phyloP scores from a whole-genome alignment of 2,888 invertebrate genomes.

The Chymomyza caudatula region DNA sequence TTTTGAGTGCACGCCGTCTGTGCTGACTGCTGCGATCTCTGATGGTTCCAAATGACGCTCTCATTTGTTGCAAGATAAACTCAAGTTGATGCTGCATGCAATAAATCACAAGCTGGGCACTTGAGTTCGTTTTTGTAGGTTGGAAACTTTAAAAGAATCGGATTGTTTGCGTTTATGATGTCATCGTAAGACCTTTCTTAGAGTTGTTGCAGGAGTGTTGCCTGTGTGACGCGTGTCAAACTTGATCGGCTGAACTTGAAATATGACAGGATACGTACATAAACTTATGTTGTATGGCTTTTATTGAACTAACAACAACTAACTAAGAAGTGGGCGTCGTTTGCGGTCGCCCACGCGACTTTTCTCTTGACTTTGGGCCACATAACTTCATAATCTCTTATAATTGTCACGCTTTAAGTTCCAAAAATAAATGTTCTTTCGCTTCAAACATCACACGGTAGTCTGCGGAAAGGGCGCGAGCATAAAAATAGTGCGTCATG shows the following conservation, averaged over 20 bases:
- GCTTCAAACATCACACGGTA: constrained; percentile 35
- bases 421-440: constrained; percentile 50
- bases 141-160: not conserved
- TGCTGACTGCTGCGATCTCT: constrained; percentile 9
- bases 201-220: not conserved
- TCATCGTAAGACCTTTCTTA: constrained; percentile 42
- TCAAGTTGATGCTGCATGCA: constrained; percentile 19
- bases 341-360: constrained; percentile 65
- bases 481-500: constrained; percentile 56
- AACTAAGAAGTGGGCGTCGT: constrained; percentile 21
- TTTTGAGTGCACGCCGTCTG: constrained; percentile 46
- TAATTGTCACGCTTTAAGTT: constrained; percentile 65
- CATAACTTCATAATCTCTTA: constrained; percentile 61
- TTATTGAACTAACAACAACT: not conserved
- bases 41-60: constrained; percentile 5
- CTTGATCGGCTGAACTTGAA: constrained; percentile 55
- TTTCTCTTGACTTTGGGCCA: constrained; percentile 25
- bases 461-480: constrained; percentile 42
- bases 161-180: constrained; percentile 46
- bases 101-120: constrained; percentile 49
- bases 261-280: constrained; percentile 18
- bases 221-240: constrained; percentile 42
- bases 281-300: not conserved
- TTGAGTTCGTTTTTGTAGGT: not conserved
- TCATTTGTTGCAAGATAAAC: constrained; percentile 40